A percentile compares a stretch with the other conserved stretches of the same genome.
Conservation (phyloP, 2,113 vertebrate genomes). For the Colaptes auratus region DNA sequence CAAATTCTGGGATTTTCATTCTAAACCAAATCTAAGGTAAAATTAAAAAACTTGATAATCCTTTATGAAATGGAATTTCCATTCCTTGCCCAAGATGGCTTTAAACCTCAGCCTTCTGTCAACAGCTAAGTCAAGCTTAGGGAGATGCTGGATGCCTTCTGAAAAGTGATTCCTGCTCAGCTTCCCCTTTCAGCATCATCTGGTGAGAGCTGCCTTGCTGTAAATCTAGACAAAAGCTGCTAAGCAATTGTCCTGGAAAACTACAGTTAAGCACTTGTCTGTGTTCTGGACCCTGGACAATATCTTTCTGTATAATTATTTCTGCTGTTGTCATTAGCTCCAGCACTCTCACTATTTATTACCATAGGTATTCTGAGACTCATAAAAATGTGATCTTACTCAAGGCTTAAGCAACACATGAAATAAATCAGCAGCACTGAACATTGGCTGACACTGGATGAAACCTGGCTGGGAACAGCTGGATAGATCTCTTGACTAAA, state of each 20-base stretch:
- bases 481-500: slow-evolving; percentile 85
- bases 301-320: slow-evolving; percentile 75
- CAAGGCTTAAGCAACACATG: slow-evolving; percentile 71
- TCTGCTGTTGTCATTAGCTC: slow-evolving; percentile 71
- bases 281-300: slow-evolving; percentile 60
- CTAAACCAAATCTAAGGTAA: background rate
- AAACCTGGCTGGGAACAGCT: slow-evolving; percentile 84
- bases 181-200: background rate
- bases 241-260: slow-evolving; percentile 27
- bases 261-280: slow-evolving; percentile 20
- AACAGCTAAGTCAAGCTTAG: background rate
- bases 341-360: slow-evolving; percentile 76
- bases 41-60: background rate
- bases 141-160: background rate
- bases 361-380: slow-evolving; percentile 80
- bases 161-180: background rate
- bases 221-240: slow-evolving; percentile 20
- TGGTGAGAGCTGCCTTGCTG: background rate
- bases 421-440: slow-evolving; percentile 80
- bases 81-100: background rate
- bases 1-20: background rate
- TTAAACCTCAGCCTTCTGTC: background rate
- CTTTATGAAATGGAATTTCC: background rate
- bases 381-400: slow-evolving; percentile 81
- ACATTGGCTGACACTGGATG: slow-evolving; percentile 75